Evolutionary conservation across 2,888 invertebrate species (phyloP), one percentile per base, ranked within the genome.

Genomic region (Poecilus cupreus): DNA sequence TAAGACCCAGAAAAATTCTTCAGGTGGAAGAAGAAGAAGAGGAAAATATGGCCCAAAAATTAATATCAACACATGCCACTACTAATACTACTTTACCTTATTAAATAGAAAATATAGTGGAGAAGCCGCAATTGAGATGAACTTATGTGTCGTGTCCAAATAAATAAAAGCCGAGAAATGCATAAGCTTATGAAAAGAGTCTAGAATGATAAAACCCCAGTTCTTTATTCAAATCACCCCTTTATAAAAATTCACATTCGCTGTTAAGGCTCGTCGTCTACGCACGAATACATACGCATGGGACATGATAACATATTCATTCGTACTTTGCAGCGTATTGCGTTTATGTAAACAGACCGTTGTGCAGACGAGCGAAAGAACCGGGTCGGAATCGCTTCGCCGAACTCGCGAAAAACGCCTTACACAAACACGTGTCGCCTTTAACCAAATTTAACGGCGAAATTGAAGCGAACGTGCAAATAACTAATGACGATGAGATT

Each of bases 231-330:
- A 43, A 43, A 43, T 43, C 43, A 32, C 8, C 68, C 22, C 39
- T 37, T 68, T 11, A 68, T 39, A 68, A 68, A 68, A 68, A 68
- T 68, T 68, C 68, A 39, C 68, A 39, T 68, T 6, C 22, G 26
- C 39, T 37, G 32, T 68, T 39, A 68, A 18, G 37, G 37, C 39
- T 16, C 54, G 8, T 54, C 8, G 37, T 16, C 32, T 39, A 39
- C 37, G 43, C 54, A 37, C 37, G 68, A 49, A 43, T 54, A 43
- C 60, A 22, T 24, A 78, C 78, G 64, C 70, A 70, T n/a, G 32
- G 68, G 46, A 70, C 68, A 49, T 79, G 68, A 79, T 70, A 70
- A 79, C 70, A 70, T 79, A 79, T 79, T 79, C 79, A 79, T 51
- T 51, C 79, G 68, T 43, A 57, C 57, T 76, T 54, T 74, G 22